Evolutionary conservation across 2,113 vertebrate genomes (phyloP), one percentile per base, ranked within the genome.

Genomic region (Gobio gobio): DNA sequence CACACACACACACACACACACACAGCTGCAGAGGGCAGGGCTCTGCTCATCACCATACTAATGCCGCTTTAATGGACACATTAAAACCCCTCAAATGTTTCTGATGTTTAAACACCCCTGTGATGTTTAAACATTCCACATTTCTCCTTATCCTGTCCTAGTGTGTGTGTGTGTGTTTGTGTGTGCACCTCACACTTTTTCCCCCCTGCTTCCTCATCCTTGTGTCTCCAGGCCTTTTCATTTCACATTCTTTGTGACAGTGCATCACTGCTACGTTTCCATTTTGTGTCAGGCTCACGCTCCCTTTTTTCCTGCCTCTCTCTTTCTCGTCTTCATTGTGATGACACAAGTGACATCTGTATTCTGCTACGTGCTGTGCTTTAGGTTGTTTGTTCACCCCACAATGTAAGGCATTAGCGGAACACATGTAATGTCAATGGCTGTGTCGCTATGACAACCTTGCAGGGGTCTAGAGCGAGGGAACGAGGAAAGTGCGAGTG

Each of bases 381-480:
- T 66, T 16, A 59, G 77, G 83, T 79, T 83, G 77, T 74, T 87
- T 81, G 82, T 84, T 88, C 85, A 80, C 82, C 12, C 56, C n/a
- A 80, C 82, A 68, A 45, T 89, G 88, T 83, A 78, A 84, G 12
- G 64, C 80, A 72, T 87, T 89, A 89, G 85, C 59, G 75, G 87
- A 90, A 92, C 90, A 90, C 87, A 87, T 92, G 90, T 89, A 90
- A 87, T 72, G 83, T 85, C 84, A 87, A 89, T 88, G 86, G 82
- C 81, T 82, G 81, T 86, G 87, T 90, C 82, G 56, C 90, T 89
- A 92, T 86, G 90, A 88, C 91, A 91, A 93, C 89, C 83, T 87
- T 74, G 73, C 82, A 90, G 89, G 82, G 88, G 59, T 81, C 79
- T 81, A 20, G 79, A 68, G 83, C 9, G 51, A 82, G 81, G 80